These are phyloP conservation scores for Eclectus roratus DNA, from an alignment of 2,113 vertebrate species.

Conservation along the genomic window DNA sequence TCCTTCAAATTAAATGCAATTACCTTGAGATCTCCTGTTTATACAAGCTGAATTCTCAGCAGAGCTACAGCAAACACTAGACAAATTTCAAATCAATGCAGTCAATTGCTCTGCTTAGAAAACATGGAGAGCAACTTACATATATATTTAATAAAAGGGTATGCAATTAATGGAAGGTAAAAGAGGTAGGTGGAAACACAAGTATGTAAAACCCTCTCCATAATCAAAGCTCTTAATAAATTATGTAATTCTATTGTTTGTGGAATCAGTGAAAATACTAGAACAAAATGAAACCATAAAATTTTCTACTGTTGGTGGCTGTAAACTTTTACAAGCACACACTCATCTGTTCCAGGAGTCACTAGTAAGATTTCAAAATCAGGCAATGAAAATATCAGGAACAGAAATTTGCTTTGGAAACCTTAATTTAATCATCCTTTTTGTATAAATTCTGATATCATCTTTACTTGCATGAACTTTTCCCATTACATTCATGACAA, in stretches of 20 bases:
- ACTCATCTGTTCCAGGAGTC: neutral
- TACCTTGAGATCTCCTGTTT: neutral
- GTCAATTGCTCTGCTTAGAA: neutral
- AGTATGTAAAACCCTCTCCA: neutral
- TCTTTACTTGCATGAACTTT: neutral
- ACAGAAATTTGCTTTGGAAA: neutral
- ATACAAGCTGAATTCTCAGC: neutral
- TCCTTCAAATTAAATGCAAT: neutral
- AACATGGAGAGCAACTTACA: neutral
- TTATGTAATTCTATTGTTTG: neutral
- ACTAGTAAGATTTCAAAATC: neutral
- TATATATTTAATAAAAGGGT: neutral
- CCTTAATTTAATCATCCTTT: neutral
- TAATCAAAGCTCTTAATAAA: neutral
- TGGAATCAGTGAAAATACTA: neutral
- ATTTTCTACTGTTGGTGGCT: neutral
- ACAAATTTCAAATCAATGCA: constrained; percentile 6
- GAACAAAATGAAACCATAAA: neutral
- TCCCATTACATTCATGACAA: neutral
- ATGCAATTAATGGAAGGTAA: neutral
- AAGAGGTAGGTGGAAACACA: neutral
- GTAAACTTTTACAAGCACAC: neutral
- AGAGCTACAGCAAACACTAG: neutral
- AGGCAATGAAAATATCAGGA: neutral
- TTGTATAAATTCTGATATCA: neutral